These are phyloP conservation scores for Taphrorychus bicolor DNA, from an alignment of 2,888 invertebrate genomes.

Conservation along the genomic window DNA sequence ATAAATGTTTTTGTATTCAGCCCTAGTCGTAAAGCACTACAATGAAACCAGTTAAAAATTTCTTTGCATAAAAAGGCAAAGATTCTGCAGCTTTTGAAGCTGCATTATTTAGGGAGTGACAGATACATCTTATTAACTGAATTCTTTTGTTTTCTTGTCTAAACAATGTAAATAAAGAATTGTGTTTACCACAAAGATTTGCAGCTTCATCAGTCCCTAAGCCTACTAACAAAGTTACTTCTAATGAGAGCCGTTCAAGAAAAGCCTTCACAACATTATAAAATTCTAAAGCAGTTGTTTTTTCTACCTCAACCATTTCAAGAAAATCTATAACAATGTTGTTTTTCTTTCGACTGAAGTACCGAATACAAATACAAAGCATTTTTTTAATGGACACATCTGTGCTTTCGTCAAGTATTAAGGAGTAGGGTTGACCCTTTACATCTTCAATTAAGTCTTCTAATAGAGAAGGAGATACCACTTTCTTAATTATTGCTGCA, in stretches of 20 bases:
- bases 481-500: no score
- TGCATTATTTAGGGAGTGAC: constrained; percentile 31
- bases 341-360: background rate
- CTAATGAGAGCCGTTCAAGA: no score
- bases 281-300: background rate
- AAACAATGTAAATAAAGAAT: constrained; percentile 21
- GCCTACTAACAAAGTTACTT: no score
- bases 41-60: constrained; percentile 15
- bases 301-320: background rate
- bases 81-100: constrained; percentile 14
- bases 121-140: constrained; percentile 27
- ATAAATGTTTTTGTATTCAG: constrained; percentile 9
- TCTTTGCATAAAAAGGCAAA: constrained; percentile 24
- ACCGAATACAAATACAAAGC: constrained; percentile 2
- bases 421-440: constrained; percentile 9
- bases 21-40: constrained; percentile 12
- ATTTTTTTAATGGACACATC: constrained; percentile 1
- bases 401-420: constrained; percentile 12
- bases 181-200: constrained; percentile 15
- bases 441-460: no score
- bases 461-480: no score
- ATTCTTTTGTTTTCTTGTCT: constrained; percentile 15
- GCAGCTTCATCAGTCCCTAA: constrained; percentile 22
- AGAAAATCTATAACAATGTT: background rate
- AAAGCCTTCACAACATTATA: constrained; percentile 16